These are phyloP conservation scores for Hirtodrosophila trivittata DNA, from an alignment of 2,888 invertebrate genomes.

Conservation along the genomic window DNA sequence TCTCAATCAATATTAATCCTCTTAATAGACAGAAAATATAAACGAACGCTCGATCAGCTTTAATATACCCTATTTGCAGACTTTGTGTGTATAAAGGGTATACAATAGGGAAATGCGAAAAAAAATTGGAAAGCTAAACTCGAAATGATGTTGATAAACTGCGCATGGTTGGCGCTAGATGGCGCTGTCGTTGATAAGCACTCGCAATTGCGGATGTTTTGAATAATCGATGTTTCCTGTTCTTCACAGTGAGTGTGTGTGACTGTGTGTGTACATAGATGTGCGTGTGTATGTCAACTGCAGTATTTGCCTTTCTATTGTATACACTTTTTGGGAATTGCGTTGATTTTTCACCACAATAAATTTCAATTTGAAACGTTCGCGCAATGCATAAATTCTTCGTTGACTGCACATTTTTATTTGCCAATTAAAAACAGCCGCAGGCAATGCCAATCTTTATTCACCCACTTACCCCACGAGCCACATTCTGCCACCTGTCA, in stretches of 20 bases:
- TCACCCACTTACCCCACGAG: too few species aligned
- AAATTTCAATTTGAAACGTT: conserved; percentile 61
- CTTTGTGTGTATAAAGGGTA: neutral
- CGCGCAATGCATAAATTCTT: conserved; percentile 50
- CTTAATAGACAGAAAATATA: too few species aligned
- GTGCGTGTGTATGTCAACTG: conserved; percentile 5
- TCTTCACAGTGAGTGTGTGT: conserved; percentile 3
- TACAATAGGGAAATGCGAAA: conserved; percentile 3
- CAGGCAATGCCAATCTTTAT: conserved; percentile 18
- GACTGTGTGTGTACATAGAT: conserved; percentile 1
- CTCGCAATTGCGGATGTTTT: conserved; percentile 75
- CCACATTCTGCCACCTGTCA: neutral
- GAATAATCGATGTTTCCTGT: conserved; percentile 76
- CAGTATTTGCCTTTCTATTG: conserved; percentile 29
- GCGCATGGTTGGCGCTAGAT: conserved; percentile 63
- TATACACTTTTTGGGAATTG: too few species aligned
- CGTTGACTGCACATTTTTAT: conserved; percentile 63
- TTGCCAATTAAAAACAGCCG: conserved; percentile 74
- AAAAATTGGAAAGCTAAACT: conserved; percentile 24
- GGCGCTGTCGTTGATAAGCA: conserved; percentile 74
- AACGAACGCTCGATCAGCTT: too few species aligned
- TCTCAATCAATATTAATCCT: too few species aligned
- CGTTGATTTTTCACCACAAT: conserved; percentile 28
- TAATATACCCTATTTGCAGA: neutral
- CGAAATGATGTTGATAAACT: conserved; percentile 70